Conservation (phyloP, 2,797 vertebrate genomes). For the Apogon hyalosoma region DNA sequence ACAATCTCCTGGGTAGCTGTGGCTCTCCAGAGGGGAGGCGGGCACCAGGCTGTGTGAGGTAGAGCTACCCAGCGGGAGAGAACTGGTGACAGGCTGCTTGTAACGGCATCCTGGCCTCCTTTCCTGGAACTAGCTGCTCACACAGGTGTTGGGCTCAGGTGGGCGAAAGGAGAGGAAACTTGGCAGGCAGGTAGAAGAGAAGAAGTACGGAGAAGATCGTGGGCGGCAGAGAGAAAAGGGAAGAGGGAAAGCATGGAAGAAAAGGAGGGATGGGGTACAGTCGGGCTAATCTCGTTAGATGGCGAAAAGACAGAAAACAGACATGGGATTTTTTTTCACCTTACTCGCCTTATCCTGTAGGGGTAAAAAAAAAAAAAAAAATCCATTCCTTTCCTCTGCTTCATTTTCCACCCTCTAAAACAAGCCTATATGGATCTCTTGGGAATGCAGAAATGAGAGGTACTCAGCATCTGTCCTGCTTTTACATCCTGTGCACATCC, state of each 20-base stretch:
- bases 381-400: conserved; percentile 15
- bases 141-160: conserved; percentile 74
- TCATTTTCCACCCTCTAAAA: conserved; percentile 58
- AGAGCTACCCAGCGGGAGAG: conserved; percentile 48
- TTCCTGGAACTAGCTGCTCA: conserved; percentile 63
- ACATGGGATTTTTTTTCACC: conserved; percentile 20
- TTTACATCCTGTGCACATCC: conserved; percentile 47
- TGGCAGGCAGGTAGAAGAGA: conserved; percentile 56
- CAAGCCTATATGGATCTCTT: conserved; percentile 57
- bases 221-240: conserved; percentile 31
- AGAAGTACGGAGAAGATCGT: conserved; percentile 41
- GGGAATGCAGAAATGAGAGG: conserved; percentile 70
- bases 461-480: conserved; percentile 66
- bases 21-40: conserved; percentile 40
- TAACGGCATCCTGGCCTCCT: conserved; percentile 48
- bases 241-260: conserved; percentile 15
- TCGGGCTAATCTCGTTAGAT: conserved; percentile 29
- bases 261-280: conserved; percentile 8
- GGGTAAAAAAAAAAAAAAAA: neutral
- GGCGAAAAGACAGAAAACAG: conserved; percentile 27
- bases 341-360: neutral
- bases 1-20: conserved; percentile 31
- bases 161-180: conserved; percentile 61
- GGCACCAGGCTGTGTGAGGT: conserved; percentile 46
- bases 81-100: conserved; percentile 53